These are phyloP conservation scores for Platygyra sinensis DNA, from an alignment of 64 coral and sea anemone genomes.

Conservation along the genomic window DNA sequence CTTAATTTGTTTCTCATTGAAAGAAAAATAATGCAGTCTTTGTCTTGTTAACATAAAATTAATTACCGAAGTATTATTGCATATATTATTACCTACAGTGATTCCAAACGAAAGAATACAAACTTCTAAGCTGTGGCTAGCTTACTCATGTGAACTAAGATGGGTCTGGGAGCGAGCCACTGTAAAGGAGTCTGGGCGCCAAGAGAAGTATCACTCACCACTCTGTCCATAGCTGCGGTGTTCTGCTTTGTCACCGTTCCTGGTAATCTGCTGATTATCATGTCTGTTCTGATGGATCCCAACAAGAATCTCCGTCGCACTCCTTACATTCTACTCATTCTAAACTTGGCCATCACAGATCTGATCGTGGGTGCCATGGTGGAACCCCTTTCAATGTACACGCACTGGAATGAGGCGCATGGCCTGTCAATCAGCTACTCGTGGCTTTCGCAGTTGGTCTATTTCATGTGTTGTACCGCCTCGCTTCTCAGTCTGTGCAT, in stretches of 20 bases:
- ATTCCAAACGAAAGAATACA: no score
- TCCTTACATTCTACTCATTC: conserved; percentile 70
- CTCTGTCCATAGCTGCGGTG: conserved; percentile 56
- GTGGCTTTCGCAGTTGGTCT: conserved; percentile 84
- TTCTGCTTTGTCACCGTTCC: conserved; percentile 71
- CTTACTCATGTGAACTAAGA: no score
- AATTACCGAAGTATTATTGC: no score
- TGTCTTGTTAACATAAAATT: no score
- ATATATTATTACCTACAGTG: no score
- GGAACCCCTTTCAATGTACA: conserved; percentile 83
- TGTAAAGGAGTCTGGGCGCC: conserved; percentile 64
- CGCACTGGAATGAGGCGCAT: conserved; percentile 56
- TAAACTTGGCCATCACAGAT: conserved; percentile 79
- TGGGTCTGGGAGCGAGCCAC: conserved; percentile 41
- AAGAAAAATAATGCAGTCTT: no score
- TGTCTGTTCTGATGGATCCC: conserved; percentile 62
- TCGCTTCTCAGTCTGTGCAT: conserved; percentile 72
- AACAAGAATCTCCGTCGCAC: conserved; percentile 73
- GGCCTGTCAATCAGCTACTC: conserved; percentile 51
- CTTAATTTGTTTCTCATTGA: no score
- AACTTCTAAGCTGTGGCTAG: no score
- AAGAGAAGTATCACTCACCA: conserved; percentile 69
- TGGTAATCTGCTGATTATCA: conserved; percentile 77
- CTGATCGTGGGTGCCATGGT: conserved; percentile 65
- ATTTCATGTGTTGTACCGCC: conserved; percentile 89